A percentile compares a stretch with the other conserved stretches of the same genome.
Evolutionary conservation across 92 coral and sea anemone genomes (phyloP).

Genomic region (Epizoanthus ramosus): DNA sequence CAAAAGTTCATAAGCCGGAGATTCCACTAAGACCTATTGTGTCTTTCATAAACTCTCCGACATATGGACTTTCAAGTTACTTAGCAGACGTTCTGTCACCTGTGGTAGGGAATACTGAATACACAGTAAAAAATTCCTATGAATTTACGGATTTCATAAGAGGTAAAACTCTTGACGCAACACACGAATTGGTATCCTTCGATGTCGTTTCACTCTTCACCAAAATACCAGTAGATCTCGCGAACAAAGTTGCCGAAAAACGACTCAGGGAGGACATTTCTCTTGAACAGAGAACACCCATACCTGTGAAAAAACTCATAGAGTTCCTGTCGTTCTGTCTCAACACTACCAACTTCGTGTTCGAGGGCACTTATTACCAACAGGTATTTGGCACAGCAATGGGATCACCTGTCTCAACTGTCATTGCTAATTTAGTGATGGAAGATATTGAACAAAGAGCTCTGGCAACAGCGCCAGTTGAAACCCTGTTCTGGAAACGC

Average conservation of each 20-base stretch:
- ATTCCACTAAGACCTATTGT: conserved; percentile 57
- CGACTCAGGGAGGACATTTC: conserved; percentile 16
- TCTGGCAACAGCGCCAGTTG: conserved; percentile 11
- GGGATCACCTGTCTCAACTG: conserved; percentile 29
- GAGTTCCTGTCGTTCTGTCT: conserved; percentile 34
- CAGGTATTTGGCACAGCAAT: conserved; percentile 26
- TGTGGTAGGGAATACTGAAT: conserved; percentile 36
- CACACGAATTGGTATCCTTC: conserved; percentile 29
- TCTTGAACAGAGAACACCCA: conserved; percentile 25
- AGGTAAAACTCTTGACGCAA: conserved; percentile 35
- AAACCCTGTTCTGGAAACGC: conserved; percentile 36
- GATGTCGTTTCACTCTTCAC: conserved; percentile 57
- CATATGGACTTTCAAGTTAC: conserved; percentile 27
- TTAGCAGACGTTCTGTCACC: conserved; percentile 41
- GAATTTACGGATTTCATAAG: conserved; percentile 42
- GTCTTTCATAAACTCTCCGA: conserved; percentile 39
- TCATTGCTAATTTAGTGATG: conserved; percentile 19
- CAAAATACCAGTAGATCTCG: conserved; percentile 44
- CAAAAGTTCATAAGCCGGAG: conserved; percentile 34
- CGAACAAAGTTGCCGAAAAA: conserved; percentile 26
- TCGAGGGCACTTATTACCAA: conserved; percentile 19
- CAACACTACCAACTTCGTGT: conserved; percentile 26
- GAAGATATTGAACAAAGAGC: conserved; percentile 45
- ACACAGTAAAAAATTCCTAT: conserved; percentile 19
- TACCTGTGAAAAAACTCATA: conserved; percentile 26